phyloP scores from a whole-genome alignment of 2,797 vertebrate genomes.

The Melanitta fusca region DNA sequence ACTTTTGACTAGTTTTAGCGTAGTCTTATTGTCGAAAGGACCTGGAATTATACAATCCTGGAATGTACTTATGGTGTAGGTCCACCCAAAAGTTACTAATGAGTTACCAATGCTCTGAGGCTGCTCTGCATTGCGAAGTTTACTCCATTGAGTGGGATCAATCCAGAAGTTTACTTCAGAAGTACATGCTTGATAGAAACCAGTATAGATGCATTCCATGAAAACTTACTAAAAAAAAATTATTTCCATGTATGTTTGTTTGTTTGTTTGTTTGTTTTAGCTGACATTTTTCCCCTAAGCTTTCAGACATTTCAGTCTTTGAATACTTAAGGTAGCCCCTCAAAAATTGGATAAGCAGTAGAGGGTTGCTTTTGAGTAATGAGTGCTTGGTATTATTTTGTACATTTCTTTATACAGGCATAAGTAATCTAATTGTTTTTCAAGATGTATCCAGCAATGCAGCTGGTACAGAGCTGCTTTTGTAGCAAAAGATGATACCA shows the following conservation, averaged over 20 bases:
- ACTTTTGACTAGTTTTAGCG: neutral
- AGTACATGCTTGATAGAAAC: neutral
- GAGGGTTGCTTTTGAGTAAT: neutral
- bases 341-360: constrained; percentile 6
- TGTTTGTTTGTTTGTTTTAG: neutral
- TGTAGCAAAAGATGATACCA: constrained; percentile 43
- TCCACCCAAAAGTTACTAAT: neutral
- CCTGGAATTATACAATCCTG: neutral
- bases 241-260: neutral
- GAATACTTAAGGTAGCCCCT: neutral
- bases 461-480: constrained; percentile 46
- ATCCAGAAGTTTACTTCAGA: neutral
- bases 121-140: neutral
- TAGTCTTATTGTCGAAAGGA: neutral
- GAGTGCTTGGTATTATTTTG: constrained; percentile 31
- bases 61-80: neutral
- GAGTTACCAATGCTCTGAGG: neutral
- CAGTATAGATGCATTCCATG: neutral
- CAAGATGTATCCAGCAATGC: constrained; percentile 36
- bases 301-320: neutral
- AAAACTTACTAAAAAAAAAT: neutral
- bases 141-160: neutral
- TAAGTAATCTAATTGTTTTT: constrained; percentile 38
- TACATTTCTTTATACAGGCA: constrained; percentile 38
- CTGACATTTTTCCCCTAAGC: neutral